Evolutionary conservation across 2,797 vertebrate genomes (phyloP), one percentile per base, ranked within the genome.

Genomic region (Rousettus madagascariensis): DNA sequence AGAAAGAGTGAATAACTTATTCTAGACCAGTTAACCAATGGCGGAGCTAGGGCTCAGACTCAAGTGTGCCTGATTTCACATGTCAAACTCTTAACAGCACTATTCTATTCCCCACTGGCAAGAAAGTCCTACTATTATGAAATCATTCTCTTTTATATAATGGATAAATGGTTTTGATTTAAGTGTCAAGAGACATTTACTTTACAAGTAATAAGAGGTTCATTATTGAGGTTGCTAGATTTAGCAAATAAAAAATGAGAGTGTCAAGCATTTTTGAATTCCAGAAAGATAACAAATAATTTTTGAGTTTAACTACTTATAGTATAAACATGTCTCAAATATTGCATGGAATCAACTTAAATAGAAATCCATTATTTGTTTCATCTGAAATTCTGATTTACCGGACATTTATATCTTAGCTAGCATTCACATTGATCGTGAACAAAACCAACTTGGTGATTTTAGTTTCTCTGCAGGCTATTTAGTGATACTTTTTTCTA

Each of bases 321-420:
- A 69, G 30, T 69, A 22, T 22, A 69, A 87, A n/a, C 53, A 36
- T 46, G 20, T 77, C 53, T n/a, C 24, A 91, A n/a, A 83, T 78
- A 75, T 80, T 80, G 28, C 28, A 24, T 71, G 61, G 13, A 19
- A 57, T 13, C 33, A 74, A 51, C 10, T 59, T 78, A 88, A 91
- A 38, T 53, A 87, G 77, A 63, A 75, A 61, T 66, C 5, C 28
- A 28, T 55, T 53, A 41, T 74, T 61, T 69, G 28, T 57, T 72
- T 90, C 43, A 85, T 41, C 13, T 92, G 61, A 71, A 93, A 93
- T 93, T 90, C 68, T 90, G 12, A 71, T 61, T 86, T 86, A 38
- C 53, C 80, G 28, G 61, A 41, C 4, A 36, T 26, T 55, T 55
- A 0, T 69, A 15, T 75, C 36, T 63, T 95, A 49, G 20, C 41